phyloP scores from a whole-genome alignment of 2,113 vertebrate genomes.

The Dissostichus mawsoni region DNA sequence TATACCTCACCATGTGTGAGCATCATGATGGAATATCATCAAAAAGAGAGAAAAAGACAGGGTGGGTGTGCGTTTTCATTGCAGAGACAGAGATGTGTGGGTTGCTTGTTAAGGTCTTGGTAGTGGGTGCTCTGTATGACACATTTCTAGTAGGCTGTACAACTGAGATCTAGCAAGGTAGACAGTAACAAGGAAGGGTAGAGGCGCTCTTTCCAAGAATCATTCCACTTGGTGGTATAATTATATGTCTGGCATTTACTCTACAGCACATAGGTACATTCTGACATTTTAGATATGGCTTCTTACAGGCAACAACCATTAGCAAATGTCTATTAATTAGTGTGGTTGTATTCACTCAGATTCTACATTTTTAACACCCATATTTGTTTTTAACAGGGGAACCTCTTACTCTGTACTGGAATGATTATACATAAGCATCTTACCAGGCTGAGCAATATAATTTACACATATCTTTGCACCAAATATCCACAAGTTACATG shows the following conservation, averaged over 20 bases:
- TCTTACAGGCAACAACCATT: not conserved
- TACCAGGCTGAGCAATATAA: not conserved
- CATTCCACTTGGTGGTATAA: constrained; percentile 42
- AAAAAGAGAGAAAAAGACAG: constrained; percentile 18
- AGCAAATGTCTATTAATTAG: not conserved
- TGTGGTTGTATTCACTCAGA: not conserved
- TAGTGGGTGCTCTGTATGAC: constrained; percentile 62
- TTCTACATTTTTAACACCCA: too few species aligned
- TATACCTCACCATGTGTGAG: constrained; percentile 33
- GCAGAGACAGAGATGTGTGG: constrained; percentile 58
- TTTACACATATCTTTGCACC: not conserved
- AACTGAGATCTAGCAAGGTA: constrained; percentile 45
- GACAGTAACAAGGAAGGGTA: constrained; percentile 15
- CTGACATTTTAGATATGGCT: not conserved
- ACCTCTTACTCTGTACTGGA: not conserved
- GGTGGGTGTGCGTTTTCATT: constrained; percentile 54
- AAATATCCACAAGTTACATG: not conserved
- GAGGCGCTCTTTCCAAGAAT: constrained; percentile 24
- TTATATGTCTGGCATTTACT: constrained; percentile 51
- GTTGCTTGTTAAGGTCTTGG: constrained; percentile 67
- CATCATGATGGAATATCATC: constrained; percentile 32
- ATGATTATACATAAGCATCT: not conserved
- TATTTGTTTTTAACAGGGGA: not conserved
- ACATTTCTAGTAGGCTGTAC: constrained; percentile 50
- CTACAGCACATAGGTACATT: not conserved